Conservation (phyloP, 2,113 vertebrate genomes). For the Oreotrochilus melanogaster region DNA sequence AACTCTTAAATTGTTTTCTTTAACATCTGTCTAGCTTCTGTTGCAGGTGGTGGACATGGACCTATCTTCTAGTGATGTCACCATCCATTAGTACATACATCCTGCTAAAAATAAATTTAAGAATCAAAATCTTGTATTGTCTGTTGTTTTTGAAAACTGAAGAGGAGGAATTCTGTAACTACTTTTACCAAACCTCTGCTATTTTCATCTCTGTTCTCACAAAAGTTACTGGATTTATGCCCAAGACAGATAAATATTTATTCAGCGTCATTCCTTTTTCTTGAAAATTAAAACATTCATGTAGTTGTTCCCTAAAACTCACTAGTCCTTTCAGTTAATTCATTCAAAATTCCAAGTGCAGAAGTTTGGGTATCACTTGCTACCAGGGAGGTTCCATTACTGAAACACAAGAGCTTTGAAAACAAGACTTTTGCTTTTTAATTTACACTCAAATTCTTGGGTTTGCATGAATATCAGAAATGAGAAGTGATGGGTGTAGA, state of each 20-base stretch:
- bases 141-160: conserved; percentile 85
- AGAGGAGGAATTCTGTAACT: conserved; percentile 27
- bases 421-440: neutral
- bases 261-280: neutral
- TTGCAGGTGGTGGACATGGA: conserved; percentile 88
- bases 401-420: neutral
- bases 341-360: neutral
- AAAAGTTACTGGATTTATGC: neutral
- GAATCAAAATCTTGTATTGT: conserved; percentile 86
- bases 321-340: neutral
- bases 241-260: neutral
- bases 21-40: conserved; percentile 87
- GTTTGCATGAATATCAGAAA: neutral
- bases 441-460: neutral
- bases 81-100: conserved; percentile 78
- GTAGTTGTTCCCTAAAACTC: neutral
- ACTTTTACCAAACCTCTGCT: neutral
- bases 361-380: neutral
- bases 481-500: neutral
- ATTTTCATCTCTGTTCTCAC: neutral
- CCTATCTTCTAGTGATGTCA: conserved; percentile 80
- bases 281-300: neutral
- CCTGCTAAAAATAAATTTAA: conserved; percentile 88
- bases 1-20: conserved; percentile 76
- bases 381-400: neutral